Conservation (phyloP, 1,140 invertebrate genomes). For the Telenomus remus region DNA sequence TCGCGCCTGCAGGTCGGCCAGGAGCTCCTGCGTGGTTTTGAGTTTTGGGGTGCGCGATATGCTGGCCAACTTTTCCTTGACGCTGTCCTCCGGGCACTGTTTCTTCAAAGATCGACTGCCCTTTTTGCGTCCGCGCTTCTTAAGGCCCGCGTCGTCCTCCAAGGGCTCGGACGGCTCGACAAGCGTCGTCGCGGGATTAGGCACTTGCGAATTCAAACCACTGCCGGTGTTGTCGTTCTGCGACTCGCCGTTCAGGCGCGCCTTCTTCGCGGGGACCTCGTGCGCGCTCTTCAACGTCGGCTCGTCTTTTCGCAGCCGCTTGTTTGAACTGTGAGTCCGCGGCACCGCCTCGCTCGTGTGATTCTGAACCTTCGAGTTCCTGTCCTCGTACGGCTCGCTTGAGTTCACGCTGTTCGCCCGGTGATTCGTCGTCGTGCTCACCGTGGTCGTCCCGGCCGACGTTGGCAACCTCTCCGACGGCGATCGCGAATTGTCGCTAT, state of each 20-base stretch:
- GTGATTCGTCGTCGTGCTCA: conserved; percentile 63
- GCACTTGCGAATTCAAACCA: conserved; percentile 73
- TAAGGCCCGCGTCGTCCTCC: conserved; percentile 67
- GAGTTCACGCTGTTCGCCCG: conserved; percentile 61
- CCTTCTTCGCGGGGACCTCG: conserved; percentile 63
- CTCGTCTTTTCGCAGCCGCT: conserved; percentile 78
- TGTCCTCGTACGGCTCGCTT: conserved; percentile 48
- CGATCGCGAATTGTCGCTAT: conserved; percentile 71
- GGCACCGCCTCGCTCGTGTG: conserved; percentile 75
- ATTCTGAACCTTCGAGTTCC: conserved; percentile 63
- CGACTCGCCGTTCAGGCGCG: conserved; percentile 72
- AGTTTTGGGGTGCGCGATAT: conserved; percentile 82
- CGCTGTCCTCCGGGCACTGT: conserved; percentile 76
- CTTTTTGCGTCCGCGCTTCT: conserved; percentile 82
- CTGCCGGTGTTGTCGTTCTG: conserved; percentile 49
- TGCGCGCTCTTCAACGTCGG: conserved; percentile 12
- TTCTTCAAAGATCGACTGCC: conserved; percentile 80
- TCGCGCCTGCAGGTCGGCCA: conserved; percentile 85
- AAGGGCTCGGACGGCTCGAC: conserved; percentile 27
- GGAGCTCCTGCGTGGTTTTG: conserved; percentile 89
- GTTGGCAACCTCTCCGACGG: conserved; percentile 65
- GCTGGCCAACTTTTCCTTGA: conserved; percentile 81
- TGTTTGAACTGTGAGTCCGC: conserved; percentile 79
- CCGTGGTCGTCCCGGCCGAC: conserved; percentile 1
- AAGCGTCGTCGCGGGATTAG: conserved; percentile 66